Conservation (phyloP, 2,888 invertebrate genomes). For the Conchocele bisecta region DNA sequence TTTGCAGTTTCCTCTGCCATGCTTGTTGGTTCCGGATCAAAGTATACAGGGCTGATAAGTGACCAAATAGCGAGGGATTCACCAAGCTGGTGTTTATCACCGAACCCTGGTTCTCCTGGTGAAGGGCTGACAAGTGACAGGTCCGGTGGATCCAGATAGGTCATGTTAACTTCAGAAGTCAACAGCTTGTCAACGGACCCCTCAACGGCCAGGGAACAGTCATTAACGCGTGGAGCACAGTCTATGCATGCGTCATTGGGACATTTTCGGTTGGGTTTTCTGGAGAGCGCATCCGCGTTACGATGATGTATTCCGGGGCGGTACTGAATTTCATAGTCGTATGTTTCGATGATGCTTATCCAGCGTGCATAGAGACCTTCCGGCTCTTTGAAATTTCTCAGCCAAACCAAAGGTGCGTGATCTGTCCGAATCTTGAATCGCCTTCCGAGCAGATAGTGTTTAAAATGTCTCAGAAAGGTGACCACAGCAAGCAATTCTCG, state of each 20-base stretch:
- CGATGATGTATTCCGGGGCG: conserved; percentile 25
- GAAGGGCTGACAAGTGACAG: too few relatives aligned
- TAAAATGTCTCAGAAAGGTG: conserved; percentile 22
- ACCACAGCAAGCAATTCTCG: conserved; percentile 44
- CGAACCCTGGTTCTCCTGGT: too few relatives aligned
- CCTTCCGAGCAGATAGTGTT: conserved; percentile 26
- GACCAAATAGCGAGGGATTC: too few relatives aligned
- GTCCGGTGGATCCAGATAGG: too few relatives aligned
- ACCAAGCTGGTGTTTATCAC: too few relatives aligned
- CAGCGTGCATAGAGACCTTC: conserved; percentile 32
- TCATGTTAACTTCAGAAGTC: too few relatives aligned
- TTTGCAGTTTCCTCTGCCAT: not conserved
- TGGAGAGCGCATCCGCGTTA: conserved; percentile 18
- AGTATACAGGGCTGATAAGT: not conserved
- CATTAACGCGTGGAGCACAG: too few relatives aligned
- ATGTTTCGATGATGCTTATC: conserved; percentile 24
- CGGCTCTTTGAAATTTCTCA: conserved; percentile 19
- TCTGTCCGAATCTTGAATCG: conserved; percentile 29
- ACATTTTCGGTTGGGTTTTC: conserved; percentile 7
- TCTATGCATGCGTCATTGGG: not conserved
- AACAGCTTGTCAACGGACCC: too few relatives aligned
- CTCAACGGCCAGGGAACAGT: too few relatives aligned
- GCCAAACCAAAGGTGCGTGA: conserved; percentile 30
- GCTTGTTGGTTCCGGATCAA: not conserved
- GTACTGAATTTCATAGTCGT: conserved; percentile 22